Base-by-base conservation (phyloP, 64 coral and sea anemone genomes). In the Montipora efflorescens region DNA sequence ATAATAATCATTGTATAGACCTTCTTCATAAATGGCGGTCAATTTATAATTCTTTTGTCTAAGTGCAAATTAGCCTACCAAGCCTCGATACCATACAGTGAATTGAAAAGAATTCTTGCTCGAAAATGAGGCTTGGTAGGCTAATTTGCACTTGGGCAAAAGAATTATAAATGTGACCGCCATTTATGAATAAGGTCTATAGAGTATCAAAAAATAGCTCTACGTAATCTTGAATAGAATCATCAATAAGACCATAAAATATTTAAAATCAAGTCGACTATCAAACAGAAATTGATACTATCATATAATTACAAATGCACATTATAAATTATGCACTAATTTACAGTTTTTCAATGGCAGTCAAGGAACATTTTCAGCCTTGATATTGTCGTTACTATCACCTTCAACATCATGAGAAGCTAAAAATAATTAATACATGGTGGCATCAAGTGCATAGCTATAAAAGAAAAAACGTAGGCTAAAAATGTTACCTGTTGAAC, bases 261-360 rank as follows among this genome's bases (percentile, higher is more conserved):
- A 86, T 50, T 48, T 86, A 11, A 16, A 20, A 71, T 49, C 45
- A 48, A 44, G 71, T 82, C 36, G 21, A 36, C 64, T 84, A 84
- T 84, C 45, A 71, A 67, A 68, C 61, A 83, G 36, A 86, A 72
- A 86, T 72, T 71, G 47, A 59, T 72, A 71, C 53, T 57, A 86
- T 48, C 44, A 84, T 59, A 84, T 49, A 71, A 21, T 20, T 62
- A 49, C 55, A 82, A 50, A 82, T 20, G 79, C 11, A 57, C 53
- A 57, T 57, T 36, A 11, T 82, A 78, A 11, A 50, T 82, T 15
- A 84, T 86, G 82, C 82, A n/a, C 66, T 86, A 86, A 71, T 86
- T 86, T 86, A 72, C 66, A 86, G 62, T 46, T 83, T 36, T 67
- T 83, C 81, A 83, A 59, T 86, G 82, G 47, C 46, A 72, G 82